phyloP scores from a whole-genome alignment of 2,113 vertebrate species.

The Lophius piscatorius region DNA sequence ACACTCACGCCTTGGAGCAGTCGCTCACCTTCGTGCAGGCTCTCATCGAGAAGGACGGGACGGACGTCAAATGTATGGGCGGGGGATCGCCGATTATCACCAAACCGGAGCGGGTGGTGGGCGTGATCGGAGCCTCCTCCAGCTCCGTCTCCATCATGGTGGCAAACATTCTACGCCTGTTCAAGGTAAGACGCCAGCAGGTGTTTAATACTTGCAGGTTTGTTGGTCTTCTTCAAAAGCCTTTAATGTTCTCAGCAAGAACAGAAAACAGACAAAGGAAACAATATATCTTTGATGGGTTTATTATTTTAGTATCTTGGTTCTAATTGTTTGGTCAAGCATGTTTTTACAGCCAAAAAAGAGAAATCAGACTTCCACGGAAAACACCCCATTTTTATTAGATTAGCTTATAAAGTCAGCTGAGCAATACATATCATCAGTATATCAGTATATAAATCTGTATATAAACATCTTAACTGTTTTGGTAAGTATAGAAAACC shows the following conservation, averaged over 20 bases:
- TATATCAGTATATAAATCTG: no score
- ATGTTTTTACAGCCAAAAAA: no score
- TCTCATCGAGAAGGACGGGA: slow-evolving; percentile 95
- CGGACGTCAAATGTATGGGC: slow-evolving; percentile 91
- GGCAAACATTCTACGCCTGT: slow-evolving; percentile 96
- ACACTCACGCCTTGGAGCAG: slow-evolving; percentile 97
- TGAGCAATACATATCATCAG: no score
- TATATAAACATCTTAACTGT: no score
- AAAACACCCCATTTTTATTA: no score
- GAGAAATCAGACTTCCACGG: no score
- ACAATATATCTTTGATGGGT: no score
- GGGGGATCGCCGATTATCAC: slow-evolving; percentile 95
- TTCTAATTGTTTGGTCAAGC: no score
- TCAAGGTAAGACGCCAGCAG: slow-evolving; percentile 86
- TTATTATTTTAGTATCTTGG: no score
- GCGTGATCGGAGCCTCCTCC: slow-evolving; percentile 94
- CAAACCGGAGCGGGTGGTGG: slow-evolving; percentile 94
- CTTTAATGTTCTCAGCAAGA: background rate
- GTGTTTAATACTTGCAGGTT: background rate
- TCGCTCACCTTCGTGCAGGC: slow-evolving; percentile 98
- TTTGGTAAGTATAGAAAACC: no score
- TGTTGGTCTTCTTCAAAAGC: no score
- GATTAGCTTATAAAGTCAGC: no score
- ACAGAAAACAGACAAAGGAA: background rate
- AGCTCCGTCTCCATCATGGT: slow-evolving; percentile 99